Percentiles rank a stretch among this genome's conserved stretches.
phyloP scores from a whole-genome alignment of 2,888 invertebrate genomes.

The Erpobdella octoculata region DNA sequence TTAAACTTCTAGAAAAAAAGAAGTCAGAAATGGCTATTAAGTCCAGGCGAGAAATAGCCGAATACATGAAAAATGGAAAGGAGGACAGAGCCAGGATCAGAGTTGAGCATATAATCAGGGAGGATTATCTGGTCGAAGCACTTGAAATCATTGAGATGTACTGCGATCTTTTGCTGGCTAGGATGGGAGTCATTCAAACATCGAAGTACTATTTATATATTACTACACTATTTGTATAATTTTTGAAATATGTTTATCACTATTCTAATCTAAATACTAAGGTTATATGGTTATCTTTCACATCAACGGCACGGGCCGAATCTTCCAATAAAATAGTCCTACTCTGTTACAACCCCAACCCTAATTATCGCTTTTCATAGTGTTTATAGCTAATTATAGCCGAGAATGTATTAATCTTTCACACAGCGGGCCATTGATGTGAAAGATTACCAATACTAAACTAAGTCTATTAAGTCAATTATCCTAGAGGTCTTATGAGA shows the following conservation, averaged over 20 bases:
- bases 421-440: too few relatives aligned
- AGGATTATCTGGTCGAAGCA: conserved; percentile 97
- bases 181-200: conserved; percentile 79
- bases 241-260: neutral
- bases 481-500: neutral
- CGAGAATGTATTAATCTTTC: too few relatives aligned
- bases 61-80: conserved; percentile 61
- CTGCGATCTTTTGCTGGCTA: conserved; percentile 86
- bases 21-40: conserved; percentile 85
- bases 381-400: too few relatives aligned
- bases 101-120: conserved; percentile 95
- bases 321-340: too few relatives aligned
- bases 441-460: neutral
- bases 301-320: too few relatives aligned
- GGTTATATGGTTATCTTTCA: too few relatives aligned
- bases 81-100: conserved; percentile 75
- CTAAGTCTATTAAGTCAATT: neutral
- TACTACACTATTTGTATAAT: neutral
- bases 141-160: conserved; percentile 99
- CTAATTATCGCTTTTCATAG: too few relatives aligned
- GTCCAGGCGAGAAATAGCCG: conserved; percentile 91
- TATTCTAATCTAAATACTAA: neutral
- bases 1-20: conserved; percentile 89
- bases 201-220: conserved; percentile 2
- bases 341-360: too few relatives aligned